Base-by-base conservation (phyloP, 2,888 invertebrate genomes). In the Notodonta ziczac region DNA sequence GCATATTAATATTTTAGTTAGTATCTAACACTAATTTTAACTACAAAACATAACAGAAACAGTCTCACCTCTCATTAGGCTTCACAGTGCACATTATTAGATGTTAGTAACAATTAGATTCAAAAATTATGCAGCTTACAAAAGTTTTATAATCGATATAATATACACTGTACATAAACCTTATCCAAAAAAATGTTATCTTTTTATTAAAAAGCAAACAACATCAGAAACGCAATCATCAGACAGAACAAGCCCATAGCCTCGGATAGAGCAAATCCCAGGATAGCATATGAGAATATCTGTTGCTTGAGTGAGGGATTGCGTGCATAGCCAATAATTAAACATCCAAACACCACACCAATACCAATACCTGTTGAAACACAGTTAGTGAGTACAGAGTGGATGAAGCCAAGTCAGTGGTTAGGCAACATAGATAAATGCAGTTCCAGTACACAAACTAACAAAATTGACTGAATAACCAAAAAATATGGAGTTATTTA, bases 181-280 rank as follows among this genome's bases (percentile, higher is more conserved):
- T 4, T 52, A 67, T 63, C 56, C 64, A 67, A 70, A 71, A 73
- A 77, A 74, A 64, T 61, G n/a, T 61, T 63, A 59, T 54, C 58
- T 55, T 97, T 99, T 94, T 98, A 96, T 85, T 97, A 99, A 94
- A 98, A 96, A 85, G 98, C 98, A 94, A 98, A 99, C 83, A 99
- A 95, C 94, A 99, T 96, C 85, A 99, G 94, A 96, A 99, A 99
- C 73, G 98, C 98, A 95, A 99, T 98, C 98, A 99, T 99, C 85
- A 99, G 95, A 95, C 99, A 99, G 95, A 99, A 99, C 70, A 99
- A 96, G 87, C 99, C 99, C 98, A 99, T 98, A 82, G 99, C 99
- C 96, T 99, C 99, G 74, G 98, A 97, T 74, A 99, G 95, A 84
- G 99, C 99, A 94, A 99, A 99, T 83, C 99, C 99, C 87, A 99